Conservation (phyloP, 2,113 vertebrate genomes). For the Oxyruncus cristatus region DNA sequence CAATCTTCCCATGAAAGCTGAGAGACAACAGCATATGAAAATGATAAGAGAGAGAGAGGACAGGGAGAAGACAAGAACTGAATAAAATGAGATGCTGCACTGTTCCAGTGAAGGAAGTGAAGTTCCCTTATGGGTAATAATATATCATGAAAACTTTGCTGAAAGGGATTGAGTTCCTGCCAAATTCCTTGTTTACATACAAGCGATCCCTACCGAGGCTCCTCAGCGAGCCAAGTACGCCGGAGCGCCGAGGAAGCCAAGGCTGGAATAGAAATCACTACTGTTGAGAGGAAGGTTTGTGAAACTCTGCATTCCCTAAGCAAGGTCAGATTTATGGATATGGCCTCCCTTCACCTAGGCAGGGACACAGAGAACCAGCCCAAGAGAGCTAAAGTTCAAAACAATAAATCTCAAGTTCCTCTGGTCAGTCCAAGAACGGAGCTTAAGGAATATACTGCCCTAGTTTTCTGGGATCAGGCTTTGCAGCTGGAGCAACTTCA, state of each 20-base stretch:
- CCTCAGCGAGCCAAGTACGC: background rate
- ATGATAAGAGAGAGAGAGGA: slow-evolving; percentile 27
- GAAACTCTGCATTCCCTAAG: background rate
- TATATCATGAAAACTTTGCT: background rate
- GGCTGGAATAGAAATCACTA: background rate
- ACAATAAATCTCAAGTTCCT: slow-evolving; percentile 58
- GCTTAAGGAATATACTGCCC: slow-evolving; percentile 40
- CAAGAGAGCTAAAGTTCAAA: slow-evolving; percentile 39
- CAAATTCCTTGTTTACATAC: slow-evolving; percentile 44
- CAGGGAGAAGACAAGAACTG: slow-evolving; percentile 15
- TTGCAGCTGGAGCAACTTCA: slow-evolving; percentile 39
- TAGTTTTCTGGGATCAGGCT: slow-evolving; percentile 1
- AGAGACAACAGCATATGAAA: slow-evolving; percentile 61
- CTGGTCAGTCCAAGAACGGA: background rate
- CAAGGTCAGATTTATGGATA: slow-evolving; percentile 11
- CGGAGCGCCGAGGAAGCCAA: background rate
- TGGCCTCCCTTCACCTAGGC: slow-evolving; percentile 23
- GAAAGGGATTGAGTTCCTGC: slow-evolving; percentile 41
- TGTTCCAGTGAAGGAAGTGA: slow-evolving; percentile 32
- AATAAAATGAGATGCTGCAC: slow-evolving; percentile 47
- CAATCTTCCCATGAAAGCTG: slow-evolving; percentile 64
- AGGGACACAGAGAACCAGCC: slow-evolving; percentile 22
- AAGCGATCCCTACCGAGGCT: background rate
- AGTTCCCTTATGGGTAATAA: slow-evolving; percentile 46
- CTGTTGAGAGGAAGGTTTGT: background rate